These are phyloP conservation scores for Notothenia rossii DNA, from an alignment of 2,113 vertebrate species.

Conservation along the genomic window DNA sequence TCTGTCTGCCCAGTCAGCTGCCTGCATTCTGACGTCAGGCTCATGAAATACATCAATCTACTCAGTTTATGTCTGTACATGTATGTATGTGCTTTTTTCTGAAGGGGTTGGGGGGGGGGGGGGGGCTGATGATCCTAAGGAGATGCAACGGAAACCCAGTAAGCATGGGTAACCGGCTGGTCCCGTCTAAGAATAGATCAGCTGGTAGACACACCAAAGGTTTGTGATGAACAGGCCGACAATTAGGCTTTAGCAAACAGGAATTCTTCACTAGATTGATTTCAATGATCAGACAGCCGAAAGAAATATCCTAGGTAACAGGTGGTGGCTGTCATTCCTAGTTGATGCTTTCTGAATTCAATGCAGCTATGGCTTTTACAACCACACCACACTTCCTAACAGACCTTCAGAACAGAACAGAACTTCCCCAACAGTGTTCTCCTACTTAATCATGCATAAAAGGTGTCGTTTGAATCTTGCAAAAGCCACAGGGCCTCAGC, in stretches of 20 bases:
- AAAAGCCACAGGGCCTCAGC: conserved; percentile 33
- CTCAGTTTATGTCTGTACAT: conserved; percentile 13
- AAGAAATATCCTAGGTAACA: background rate
- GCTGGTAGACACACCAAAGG: conserved; percentile 14
- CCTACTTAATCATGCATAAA: conserved; percentile 52
- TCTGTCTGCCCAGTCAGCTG: conserved; percentile 61
- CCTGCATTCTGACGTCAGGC: conserved; percentile 53
- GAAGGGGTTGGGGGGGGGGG: background rate
- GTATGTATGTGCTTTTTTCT: conserved; percentile 3
- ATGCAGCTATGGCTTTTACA: conserved; percentile 29
- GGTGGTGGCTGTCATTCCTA: background rate
- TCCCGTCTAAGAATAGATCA: conserved; percentile 55
- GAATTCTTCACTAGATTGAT: background rate
- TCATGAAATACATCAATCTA: conserved; percentile 61
- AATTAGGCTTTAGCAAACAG: background rate
- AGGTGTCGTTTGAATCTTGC: conserved; percentile 50
- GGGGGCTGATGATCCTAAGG: conserved; percentile 4
- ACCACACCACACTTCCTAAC: background rate
- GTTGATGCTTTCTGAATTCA: background rate
- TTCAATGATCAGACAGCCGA: background rate
- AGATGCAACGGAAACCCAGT: conserved; percentile 59
- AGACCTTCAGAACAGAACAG: background rate
- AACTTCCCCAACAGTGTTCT: background rate
- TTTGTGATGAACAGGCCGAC: background rate
- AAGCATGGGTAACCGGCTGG: conserved; percentile 33